Base-by-base conservation (phyloP, 1,140 invertebrate species). In the Brachionus calyciflorus region DNA sequence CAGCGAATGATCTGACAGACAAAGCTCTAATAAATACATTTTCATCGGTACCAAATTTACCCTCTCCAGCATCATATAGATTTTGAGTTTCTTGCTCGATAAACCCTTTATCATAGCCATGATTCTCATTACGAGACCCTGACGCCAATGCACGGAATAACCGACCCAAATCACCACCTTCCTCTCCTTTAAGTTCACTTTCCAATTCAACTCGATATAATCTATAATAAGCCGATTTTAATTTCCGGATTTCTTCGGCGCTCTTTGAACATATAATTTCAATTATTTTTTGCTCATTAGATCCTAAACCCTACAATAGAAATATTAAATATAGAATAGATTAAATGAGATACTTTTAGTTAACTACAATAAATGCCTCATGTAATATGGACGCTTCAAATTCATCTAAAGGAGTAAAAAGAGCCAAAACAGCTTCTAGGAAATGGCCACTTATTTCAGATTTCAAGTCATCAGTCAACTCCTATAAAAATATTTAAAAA, bases 361-460 rank as follows among this genome's bases (percentile, higher is more conserved):
- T 63, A 33, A 14, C 30, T 40, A 70, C 68, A 10, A 41, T 0
- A 33, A 76, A 24, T 3, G 85, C 82, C 26, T 81, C 77, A 65
- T 84, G 79, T 6, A 85, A 75, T 65, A 80, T 80, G 7, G 82
- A 80, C 5, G 82, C 81, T 21, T 83, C 75, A 60, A 79, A 83
- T 28, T 82, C 81, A 44, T 82, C 79, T n/a, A 82, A 80, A 10
- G 82, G 80, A 30, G 78, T 92, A 90, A 94, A 91, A 28, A 94
- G 85, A 9, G 91, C 91, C 6, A 93, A 81, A 76, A 92, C 90
- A 14, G 92, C 89, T 83, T 93, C 91, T 84, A 93, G 91, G 76
- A 94, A 90, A 83, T 92, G 91, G 2, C 92, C 92, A 53, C 90
- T 89, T 21, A 93, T 83, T 84, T 94, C 92, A 78, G 90, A 90